These are phyloP conservation scores for Drepana arcuata DNA, from an alignment of 1,140 invertebrate species.

Conservation along the genomic window DNA sequence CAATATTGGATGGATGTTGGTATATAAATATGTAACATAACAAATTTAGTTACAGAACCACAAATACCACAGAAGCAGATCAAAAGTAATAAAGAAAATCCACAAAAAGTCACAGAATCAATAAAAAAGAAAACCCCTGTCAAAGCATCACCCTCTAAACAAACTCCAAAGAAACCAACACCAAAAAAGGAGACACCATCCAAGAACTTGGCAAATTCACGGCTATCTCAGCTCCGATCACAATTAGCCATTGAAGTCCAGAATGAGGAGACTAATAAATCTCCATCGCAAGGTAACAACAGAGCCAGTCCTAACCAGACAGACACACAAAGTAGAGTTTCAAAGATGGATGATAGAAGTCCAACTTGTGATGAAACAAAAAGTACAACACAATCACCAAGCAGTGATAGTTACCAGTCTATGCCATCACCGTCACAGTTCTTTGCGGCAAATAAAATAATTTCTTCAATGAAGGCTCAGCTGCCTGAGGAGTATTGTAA, in stretches of 20 bases:
- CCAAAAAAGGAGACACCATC: constrained; percentile 9
- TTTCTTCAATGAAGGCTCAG: constrained; percentile 60
- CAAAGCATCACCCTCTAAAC: constrained; percentile 6
- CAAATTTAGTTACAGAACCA: too few species aligned
- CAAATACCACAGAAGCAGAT: neutral
- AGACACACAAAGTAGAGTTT: constrained; percentile 20
- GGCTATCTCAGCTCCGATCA: constrained; percentile 34
- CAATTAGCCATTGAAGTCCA: constrained; percentile 27
- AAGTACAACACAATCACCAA: constrained; percentile 36
- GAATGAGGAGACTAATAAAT: constrained; percentile 19
- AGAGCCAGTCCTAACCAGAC: constrained; percentile 20
- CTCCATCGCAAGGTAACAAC: constrained; percentile 15
- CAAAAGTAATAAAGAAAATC: constrained; percentile 1
- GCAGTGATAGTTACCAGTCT: constrained; percentile 41
- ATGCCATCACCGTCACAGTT: constrained; percentile 57
- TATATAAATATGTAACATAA: too few species aligned
- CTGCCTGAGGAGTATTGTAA: constrained; percentile 49
- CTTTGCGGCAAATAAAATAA: constrained; percentile 61
- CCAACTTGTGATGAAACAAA: constrained; percentile 37
- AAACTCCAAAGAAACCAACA: constrained; percentile 5
- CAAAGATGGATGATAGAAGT: constrained; percentile 28
- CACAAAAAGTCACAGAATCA: neutral
- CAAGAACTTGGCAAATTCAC: constrained; percentile 40
- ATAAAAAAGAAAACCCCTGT: constrained; percentile 8
- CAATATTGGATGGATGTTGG: too few species aligned